Percentiles rank a stretch among this genome's conserved stretches.
phyloP scores from a whole-genome alignment of 2,113 vertebrate genomes.

The Oreochromis tanganicae region DNA sequence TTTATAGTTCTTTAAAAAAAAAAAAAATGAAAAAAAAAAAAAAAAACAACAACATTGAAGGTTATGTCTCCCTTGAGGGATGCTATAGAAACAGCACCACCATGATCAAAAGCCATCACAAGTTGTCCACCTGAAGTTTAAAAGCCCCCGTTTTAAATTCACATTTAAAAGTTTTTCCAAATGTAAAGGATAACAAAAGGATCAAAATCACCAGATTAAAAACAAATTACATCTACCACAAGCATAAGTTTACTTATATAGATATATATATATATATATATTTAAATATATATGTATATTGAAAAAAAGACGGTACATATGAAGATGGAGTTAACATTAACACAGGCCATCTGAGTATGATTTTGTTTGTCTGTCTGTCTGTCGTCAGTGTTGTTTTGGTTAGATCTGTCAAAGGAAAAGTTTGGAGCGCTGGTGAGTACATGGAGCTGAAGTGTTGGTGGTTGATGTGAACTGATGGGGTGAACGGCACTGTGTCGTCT shows the following conservation, averaged over 20 bases:
- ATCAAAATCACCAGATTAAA: not conserved
- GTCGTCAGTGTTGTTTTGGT: constrained; percentile 24
- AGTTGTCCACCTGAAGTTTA: constrained; percentile 45
- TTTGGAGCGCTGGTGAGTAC: constrained; percentile 13
- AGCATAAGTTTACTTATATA: constrained; percentile 39
- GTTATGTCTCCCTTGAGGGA: constrained; percentile 22
- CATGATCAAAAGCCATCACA: constrained; percentile 52
- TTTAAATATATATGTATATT: not conserved
- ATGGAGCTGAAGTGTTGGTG: constrained; percentile 21
- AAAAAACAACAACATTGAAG: not conserved
- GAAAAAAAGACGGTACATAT: constrained; percentile 5
- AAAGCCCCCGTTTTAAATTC: constrained; percentile 43
- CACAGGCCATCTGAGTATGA: constrained; percentile 31
- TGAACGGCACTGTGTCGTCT: constrained; percentile 45
- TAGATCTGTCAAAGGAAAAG: constrained; percentile 9
- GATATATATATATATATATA: not conserved
- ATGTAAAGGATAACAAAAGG: constrained; percentile 12
- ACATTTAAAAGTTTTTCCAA: constrained; percentile 30
- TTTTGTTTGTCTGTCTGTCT: constrained; percentile 17
- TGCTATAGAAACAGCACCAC: constrained; percentile 32
- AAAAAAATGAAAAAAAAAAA: not conserved
- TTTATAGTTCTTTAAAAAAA: too few species aligned
- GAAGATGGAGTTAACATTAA: constrained; percentile 21
- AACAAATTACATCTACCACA: constrained; percentile 3
- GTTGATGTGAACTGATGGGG: constrained; percentile 18